Evolutionary conservation across 2,888 invertebrate species (phyloP).

Genomic region (Plagiodera versicolora): DNA sequence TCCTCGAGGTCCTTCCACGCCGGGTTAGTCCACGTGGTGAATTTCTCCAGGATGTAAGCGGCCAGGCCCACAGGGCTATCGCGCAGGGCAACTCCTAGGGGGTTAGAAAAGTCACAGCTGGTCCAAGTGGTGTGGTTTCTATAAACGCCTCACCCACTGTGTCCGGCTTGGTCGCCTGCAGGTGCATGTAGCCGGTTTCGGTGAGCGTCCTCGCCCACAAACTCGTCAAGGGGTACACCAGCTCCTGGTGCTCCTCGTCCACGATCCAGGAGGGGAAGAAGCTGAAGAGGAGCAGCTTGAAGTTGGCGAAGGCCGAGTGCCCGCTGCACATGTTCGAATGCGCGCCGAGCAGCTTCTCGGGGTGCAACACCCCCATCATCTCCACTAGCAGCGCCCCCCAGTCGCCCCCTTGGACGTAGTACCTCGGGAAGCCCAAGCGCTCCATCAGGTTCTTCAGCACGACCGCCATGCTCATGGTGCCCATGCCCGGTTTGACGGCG

Average conservation of each 20-base stretch:
- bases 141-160: slow-evolving; percentile 75
- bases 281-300: slow-evolving; percentile 29
- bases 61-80: slow-evolving; percentile 86
- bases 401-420: slow-evolving; percentile 78
- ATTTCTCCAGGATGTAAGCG: slow-evolving; percentile 89
- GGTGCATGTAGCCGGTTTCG: slow-evolving; percentile 68
- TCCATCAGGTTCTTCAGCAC: slow-evolving; percentile 71
- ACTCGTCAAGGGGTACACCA: slow-evolving; percentile 58
- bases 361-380: slow-evolving; percentile 66
- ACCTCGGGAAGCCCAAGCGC: slow-evolving; percentile 67
- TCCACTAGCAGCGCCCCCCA: slow-evolving; percentile 73
- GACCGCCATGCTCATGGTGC: slow-evolving; percentile 60
- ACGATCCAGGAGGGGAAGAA: slow-evolving; percentile 50
- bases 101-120: too few species aligned
- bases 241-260: slow-evolving; percentile 55
- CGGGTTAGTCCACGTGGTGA: slow-evolving; percentile 72
- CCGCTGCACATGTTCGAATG: slow-evolving; percentile 61
- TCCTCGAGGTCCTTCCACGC: slow-evolving; percentile 58
- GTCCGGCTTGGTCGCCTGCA: slow-evolving; percentile 88
- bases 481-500: slow-evolving; percentile 65
- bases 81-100: slow-evolving; percentile 69
- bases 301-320: slow-evolving; percentile 16
- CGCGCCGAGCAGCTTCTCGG: slow-evolving; percentile 59
- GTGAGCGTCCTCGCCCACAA: slow-evolving; percentile 53
- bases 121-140: too few species aligned